These are phyloP conservation scores for Plutella xylostella DNA, from an alignment of 2,888 invertebrate genomes.

Conservation along the genomic window DNA sequence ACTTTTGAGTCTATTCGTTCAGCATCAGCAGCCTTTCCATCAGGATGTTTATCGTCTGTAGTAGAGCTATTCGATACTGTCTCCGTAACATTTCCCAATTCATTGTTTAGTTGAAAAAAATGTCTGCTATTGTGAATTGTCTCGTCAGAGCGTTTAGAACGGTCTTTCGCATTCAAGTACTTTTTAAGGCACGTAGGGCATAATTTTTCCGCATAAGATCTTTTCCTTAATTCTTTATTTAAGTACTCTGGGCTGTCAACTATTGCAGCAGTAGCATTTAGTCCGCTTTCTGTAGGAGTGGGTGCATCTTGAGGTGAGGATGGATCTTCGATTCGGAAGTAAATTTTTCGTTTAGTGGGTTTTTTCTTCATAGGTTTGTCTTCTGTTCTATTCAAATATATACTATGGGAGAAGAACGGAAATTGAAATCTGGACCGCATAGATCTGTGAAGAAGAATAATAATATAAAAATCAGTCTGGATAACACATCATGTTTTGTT, in stretches of 20 bases:
- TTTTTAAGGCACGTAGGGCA: background rate
- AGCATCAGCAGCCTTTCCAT: too few relatives aligned
- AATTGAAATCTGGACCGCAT: conserved; percentile 1
- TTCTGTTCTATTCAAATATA: too few relatives aligned
- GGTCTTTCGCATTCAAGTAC: background rate
- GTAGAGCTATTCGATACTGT: background rate
- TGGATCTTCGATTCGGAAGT: too few relatives aligned
- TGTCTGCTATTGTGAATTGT: background rate
- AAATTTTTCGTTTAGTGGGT: background rate
- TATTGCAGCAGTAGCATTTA: background rate
- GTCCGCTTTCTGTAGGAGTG: too few relatives aligned
- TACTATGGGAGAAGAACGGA: conserved; percentile 6
- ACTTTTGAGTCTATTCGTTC: too few relatives aligned
- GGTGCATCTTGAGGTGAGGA: background rate
- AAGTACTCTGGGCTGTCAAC: background rate
- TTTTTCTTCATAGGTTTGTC: background rate
- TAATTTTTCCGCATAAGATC: background rate
- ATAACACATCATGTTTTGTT: too few relatives aligned
- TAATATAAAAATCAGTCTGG: too few relatives aligned
- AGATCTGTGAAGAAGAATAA: too few relatives aligned
- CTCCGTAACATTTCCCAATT: background rate
- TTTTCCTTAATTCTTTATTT: background rate
- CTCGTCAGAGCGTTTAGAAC: background rate
- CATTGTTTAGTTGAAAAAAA: background rate
- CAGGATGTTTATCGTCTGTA: background rate